Percentiles rank a stretch among this genome's conserved stretches.
phyloP scores from a whole-genome alignment of 2,797 vertebrate species.

The Lacerta bilineata region DNA sequence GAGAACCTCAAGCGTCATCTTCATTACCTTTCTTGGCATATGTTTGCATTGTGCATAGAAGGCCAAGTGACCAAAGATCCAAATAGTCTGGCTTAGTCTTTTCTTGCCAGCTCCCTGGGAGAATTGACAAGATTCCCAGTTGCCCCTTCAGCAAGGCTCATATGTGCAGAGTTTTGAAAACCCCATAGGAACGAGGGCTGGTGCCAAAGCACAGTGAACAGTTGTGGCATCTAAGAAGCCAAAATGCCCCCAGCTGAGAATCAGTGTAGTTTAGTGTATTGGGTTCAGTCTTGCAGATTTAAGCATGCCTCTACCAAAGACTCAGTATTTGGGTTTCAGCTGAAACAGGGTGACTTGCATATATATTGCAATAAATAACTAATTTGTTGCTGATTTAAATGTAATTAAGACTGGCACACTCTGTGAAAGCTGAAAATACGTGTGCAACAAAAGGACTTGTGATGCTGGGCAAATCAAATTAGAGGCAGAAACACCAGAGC shows the following conservation, averaged over 20 bases:
- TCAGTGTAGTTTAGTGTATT: not conserved
- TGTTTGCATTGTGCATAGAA: not conserved
- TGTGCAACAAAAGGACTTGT: not conserved
- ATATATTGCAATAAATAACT: too few species aligned
- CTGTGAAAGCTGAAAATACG: not conserved
- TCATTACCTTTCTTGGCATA: not conserved
- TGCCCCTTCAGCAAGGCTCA: not conserved
- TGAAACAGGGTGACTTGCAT: not conserved
- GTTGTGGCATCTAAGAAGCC: not conserved
- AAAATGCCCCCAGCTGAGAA: not conserved
- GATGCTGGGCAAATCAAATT: not conserved
- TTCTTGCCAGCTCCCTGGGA: not conserved
- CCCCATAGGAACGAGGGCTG: not conserved
- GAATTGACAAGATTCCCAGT: not conserved
- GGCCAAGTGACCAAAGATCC: not conserved
- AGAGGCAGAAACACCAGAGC: not conserved
- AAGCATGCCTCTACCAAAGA: not conserved
- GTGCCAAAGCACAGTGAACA: not conserved
- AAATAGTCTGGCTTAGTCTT: not conserved
- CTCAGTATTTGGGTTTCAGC: not conserved
- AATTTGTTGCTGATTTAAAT: not conserved
- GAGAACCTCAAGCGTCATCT: not conserved
- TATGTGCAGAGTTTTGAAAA: not conserved
- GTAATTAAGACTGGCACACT: not conserved
- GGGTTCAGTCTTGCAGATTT: not conserved